Conservation (phyloP, 2,113 vertebrate species). For the Cygnus buccinator region DNA sequence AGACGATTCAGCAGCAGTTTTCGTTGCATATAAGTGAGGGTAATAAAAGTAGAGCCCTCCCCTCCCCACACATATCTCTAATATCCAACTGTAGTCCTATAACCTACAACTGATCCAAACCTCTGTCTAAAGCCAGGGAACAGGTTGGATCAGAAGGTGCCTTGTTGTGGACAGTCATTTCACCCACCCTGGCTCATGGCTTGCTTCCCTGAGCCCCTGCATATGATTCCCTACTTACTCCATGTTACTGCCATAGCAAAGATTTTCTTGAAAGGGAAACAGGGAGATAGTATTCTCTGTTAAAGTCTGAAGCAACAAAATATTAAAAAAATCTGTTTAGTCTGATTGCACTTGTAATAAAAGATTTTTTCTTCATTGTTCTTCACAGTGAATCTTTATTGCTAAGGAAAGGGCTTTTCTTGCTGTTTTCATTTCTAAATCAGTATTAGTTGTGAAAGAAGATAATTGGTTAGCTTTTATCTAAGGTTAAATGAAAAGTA, state of each 20-base stretch:
- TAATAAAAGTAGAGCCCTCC: neutral
- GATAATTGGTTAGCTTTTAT: neutral
- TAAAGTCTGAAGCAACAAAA: neutral
- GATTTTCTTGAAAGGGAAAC: neutral
- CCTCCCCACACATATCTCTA: too few relatives aligned
- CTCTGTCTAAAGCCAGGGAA: neutral
- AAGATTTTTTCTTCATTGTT: neutral
- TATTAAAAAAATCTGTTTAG: neutral
- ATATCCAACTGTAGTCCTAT: neutral
- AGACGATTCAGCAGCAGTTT: neutral
- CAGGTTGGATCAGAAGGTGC: fast-evolving
- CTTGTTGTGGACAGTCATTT: neutral
- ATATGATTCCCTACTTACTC: neutral
- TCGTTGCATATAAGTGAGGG: neutral
- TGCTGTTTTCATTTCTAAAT: neutral
- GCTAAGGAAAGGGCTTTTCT: neutral
- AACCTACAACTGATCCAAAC: neutral
- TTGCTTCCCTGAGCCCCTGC: neutral
- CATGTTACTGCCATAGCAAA: neutral
- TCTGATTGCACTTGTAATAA: neutral
- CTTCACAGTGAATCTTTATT: neutral
- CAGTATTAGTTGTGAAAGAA: neutral
- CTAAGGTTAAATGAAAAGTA: neutral
- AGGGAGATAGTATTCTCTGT: neutral
- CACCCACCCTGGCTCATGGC: neutral